Percentiles rank a stretch among this genome's conserved stretches.
Evolutionary conservation across 2,113 vertebrate species (phyloP).

Genomic region (Solea senegalensis): DNA sequence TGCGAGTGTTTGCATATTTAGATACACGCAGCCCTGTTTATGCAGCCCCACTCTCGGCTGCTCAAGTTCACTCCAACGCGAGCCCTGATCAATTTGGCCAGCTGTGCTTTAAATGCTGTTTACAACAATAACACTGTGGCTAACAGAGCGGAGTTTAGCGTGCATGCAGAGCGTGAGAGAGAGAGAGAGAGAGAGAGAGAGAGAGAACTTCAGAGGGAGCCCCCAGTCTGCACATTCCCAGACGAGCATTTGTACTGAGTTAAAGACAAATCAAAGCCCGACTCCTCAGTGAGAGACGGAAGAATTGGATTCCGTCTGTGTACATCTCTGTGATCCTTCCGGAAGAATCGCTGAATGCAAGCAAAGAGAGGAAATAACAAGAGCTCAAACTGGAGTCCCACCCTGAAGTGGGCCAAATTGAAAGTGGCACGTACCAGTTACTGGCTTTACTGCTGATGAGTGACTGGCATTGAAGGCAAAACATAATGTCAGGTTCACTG

Average conservation of each 20-base stretch:
- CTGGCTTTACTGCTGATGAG: slow-evolving; percentile 64
- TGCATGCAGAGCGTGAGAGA: slow-evolving; percentile 9
- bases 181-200: slow-evolving; percentile 32
- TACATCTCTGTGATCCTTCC: slow-evolving; percentile 72
- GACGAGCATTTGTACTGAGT: slow-evolving; percentile 80
- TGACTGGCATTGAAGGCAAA: slow-evolving; percentile 68
- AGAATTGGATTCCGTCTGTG: slow-evolving; percentile 72
- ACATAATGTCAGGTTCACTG: slow-evolving; percentile 45
- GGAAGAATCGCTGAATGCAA: slow-evolving; percentile 70
- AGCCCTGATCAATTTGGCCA: slow-evolving; percentile 93
- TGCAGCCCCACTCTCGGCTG: slow-evolving; percentile 92
- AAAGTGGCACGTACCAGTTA: slow-evolving; percentile 73
- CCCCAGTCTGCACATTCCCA: slow-evolving; percentile 73
- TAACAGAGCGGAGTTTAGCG: slow-evolving; percentile 68
- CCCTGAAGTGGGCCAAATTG: slow-evolving; percentile 65
- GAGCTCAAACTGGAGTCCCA: slow-evolving; percentile 54
- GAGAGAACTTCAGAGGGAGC: slow-evolving; percentile 68
- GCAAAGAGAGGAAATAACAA: slow-evolving; percentile 66
- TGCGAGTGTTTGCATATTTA: slow-evolving; percentile 95
- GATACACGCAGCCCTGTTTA: slow-evolving; percentile 88
- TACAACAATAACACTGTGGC: slow-evolving; percentile 91
- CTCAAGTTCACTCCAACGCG: slow-evolving; percentile 89
- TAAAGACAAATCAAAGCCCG: slow-evolving; percentile 79
- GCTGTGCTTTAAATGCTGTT: slow-evolving; percentile 94
- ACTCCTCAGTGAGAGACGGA: slow-evolving; percentile 68